Evolutionary conservation across 2,797 vertebrate genomes (phyloP).

Genomic region (Malurus leucopterus): DNA sequence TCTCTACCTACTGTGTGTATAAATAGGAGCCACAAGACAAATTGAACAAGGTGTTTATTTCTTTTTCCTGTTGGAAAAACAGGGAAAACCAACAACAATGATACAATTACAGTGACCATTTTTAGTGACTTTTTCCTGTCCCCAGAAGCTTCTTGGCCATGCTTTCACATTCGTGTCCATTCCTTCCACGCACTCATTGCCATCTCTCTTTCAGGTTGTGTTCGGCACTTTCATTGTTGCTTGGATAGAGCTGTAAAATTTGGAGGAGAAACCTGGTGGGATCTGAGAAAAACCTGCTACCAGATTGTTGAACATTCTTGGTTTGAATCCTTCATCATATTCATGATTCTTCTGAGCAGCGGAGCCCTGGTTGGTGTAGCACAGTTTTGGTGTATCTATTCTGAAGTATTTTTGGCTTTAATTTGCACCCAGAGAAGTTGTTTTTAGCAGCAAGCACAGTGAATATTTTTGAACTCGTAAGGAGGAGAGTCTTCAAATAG

Average conservation of each 20-base stretch:
- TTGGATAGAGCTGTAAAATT: constrained; percentile 61
- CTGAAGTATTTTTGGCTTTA: neutral
- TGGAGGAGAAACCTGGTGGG: constrained; percentile 81
- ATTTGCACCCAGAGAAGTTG: neutral
- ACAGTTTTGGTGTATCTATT: neutral
- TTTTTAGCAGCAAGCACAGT: neutral
- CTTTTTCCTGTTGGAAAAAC: neutral
- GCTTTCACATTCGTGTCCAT: fast-evolving
- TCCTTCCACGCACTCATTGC: neutral
- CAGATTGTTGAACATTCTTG: constrained; percentile 94
- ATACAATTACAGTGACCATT: neutral
- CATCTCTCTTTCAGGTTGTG: constrained; percentile 73
- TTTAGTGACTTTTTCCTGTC: neutral
- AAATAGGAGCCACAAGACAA: neutral
- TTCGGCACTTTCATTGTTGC: constrained; percentile 72
- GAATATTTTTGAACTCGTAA: neutral
- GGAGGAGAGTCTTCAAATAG: neutral
- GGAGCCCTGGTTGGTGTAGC: constrained; percentile 83
- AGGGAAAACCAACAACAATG: fast-evolving
- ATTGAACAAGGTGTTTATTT: neutral
- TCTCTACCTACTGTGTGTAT: too few relatives aligned
- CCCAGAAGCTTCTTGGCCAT: neutral
- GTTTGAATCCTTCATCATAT: constrained; percentile 97
- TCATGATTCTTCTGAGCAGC: constrained; percentile 96
- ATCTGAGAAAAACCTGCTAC: constrained; percentile 86